Evolutionary conservation across 2,113 vertebrate species (phyloP), one percentile per base, ranked within the genome.

Genomic region (Percopsis transmontana): DNA sequence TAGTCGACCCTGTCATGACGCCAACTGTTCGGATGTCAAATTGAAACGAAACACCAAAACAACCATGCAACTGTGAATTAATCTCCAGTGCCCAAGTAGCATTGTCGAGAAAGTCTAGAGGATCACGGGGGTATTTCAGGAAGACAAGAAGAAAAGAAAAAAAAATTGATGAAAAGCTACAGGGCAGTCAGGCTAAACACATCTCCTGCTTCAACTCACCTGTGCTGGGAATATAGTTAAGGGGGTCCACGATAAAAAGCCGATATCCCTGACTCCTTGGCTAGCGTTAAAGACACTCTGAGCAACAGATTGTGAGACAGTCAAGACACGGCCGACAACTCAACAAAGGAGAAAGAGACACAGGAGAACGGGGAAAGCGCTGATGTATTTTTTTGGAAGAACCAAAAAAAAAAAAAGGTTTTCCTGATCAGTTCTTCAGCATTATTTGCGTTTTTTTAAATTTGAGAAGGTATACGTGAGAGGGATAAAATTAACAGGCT

Each of bases 221-320:
- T 98, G 94, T 80, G 89, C 84, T 68, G 90, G 88, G 74, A 91
- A 93, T 90, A 94, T 94, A 94, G 94, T 91, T 95, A 97, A 96
- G 86, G 95, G 93, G 85, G 94, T 97, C 96, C 96, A 96, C 88
- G 95, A 94, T 91, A 97, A 95, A 95, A 96, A 91, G 93, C 93
- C 93, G 94, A 96, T 93, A 91, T 96, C 94, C 91, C 96, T 97
- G 94, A 96, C 91, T 96, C 95, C 95, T 94, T 95, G 94, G 95
- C 95, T 97, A 97, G 95, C 92, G 91, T 96, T 97, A 97, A 96
- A 97, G 95, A 96, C 93, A 96, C 91, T 96, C 95, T 97, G 93
- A 95, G 94, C 92, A 90, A 95, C 91, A 97, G 91, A 96, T 94
- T 90, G 94, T 93, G 89, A 94, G 91, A 96, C 87, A 94, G 92